Conservation (phyloP, 2,797 vertebrate genomes). For the Morelia viridis region DNA sequence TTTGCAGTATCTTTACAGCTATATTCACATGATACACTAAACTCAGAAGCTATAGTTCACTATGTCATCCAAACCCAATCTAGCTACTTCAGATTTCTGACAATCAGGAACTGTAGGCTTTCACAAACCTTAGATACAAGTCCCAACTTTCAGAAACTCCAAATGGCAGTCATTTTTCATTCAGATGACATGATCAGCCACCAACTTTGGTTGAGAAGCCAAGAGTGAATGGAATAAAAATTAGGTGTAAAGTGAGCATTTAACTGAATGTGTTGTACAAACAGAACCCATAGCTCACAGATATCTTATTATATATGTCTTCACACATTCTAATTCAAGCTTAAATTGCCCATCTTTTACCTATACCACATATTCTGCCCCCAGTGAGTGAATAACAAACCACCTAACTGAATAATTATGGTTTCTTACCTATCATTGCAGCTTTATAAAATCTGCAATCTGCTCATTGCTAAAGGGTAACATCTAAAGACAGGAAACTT, state of each 20-base stretch:
- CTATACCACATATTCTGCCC: background rate
- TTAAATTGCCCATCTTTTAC: background rate
- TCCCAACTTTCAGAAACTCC: background rate
- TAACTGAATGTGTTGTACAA: background rate
- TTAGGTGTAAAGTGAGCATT: background rate
- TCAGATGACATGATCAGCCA: background rate
- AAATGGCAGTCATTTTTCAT: background rate
- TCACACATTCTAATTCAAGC: background rate
- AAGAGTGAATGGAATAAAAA: background rate
- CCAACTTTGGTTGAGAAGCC: background rate
- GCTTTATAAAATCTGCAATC: background rate
- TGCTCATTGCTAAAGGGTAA: background rate
- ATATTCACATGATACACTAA: background rate
- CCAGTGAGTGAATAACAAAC: background rate
- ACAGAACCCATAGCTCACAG: background rate
- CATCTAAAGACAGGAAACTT: background rate
- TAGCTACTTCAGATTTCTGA: background rate
- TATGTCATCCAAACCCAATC: background rate
- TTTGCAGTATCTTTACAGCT: background rate
- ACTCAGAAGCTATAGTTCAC: background rate
- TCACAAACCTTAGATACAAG: background rate
- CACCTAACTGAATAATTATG: background rate
- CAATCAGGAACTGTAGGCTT: background rate
- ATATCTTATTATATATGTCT: background rate
- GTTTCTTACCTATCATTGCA: background rate